Evolutionary conservation across 2,797 vertebrate genomes (phyloP).

Genomic region (Trachurus trachurus): DNA sequence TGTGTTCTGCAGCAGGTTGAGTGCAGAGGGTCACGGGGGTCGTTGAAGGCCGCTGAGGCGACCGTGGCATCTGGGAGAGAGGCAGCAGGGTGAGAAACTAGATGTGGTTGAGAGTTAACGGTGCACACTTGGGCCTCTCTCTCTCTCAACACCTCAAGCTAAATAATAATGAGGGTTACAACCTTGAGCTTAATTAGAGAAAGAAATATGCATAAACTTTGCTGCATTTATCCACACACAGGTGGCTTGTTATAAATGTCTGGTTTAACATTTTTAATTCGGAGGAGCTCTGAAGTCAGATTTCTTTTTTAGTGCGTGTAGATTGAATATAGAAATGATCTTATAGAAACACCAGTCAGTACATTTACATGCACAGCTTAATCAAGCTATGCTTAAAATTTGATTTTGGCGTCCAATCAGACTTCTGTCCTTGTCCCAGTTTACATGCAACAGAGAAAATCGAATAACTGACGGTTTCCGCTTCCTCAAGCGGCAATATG

Average conservation of each 20-base stretch:
- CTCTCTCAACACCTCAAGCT: background rate
- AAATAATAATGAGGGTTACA: slow-evolving; percentile 5
- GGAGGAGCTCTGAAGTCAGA: background rate
- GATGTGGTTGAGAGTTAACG: background rate
- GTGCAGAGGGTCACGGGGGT: background rate
- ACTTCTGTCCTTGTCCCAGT: no score
- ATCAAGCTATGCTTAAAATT: no score
- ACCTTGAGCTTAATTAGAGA: slow-evolving; percentile 1
- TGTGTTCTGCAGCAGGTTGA: background rate
- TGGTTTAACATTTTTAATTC: slow-evolving; percentile 3
- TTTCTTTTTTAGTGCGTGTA: background rate
- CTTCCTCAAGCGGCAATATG: no score
- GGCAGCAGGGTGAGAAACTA: background rate
- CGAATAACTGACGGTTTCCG: no score
- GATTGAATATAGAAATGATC: background rate
- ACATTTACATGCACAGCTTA: no score
- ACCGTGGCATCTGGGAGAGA: slow-evolving; percentile 5
- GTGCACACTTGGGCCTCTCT: no score
- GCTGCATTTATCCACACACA: slow-evolving; percentile 4
- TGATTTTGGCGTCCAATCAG: no score
- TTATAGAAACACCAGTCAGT: background rate
- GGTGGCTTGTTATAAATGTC: background rate
- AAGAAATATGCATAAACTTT: background rate
- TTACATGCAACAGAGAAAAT: no score
- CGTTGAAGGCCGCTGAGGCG: background rate